phyloP scores from a whole-genome alignment of 1,140 invertebrate genomes.

The Drosophila melanogaster region DNA sequence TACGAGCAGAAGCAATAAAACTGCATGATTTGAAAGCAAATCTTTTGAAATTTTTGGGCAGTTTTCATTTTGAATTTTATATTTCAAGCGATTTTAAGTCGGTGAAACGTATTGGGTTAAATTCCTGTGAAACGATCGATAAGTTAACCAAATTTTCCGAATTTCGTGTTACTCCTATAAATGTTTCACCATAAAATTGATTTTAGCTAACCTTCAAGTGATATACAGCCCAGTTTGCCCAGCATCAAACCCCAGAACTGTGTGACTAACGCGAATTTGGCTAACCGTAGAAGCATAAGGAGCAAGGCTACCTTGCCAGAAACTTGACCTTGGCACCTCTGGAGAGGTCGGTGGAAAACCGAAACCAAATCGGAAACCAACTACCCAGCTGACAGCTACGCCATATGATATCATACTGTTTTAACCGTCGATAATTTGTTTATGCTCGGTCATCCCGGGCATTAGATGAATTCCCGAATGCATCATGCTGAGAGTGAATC shows the following conservation, averaged over 20 bases:
- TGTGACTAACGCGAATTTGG: slow-evolving; percentile 44
- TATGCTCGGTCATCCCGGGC: slow-evolving; percentile 62
- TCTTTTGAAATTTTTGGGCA: background rate
- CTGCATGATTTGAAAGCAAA: background rate
- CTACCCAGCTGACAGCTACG: slow-evolving; percentile 45
- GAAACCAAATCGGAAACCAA: slow-evolving; percentile 26
- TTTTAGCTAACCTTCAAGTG: slow-evolving; percentile 1
- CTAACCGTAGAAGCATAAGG: slow-evolving; percentile 54
- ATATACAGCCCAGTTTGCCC: slow-evolving; percentile 4
- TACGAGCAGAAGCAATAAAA: slow-evolving; percentile 6
- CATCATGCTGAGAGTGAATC: slow-evolving; percentile 12
- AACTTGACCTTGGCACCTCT: slow-evolving; percentile 66
- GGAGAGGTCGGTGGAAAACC: slow-evolving; percentile 35
- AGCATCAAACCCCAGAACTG: slow-evolving; percentile 7
- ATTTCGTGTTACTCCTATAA: background rate
- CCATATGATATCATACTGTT: slow-evolving; percentile 62
- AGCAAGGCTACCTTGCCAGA: slow-evolving; percentile 15
- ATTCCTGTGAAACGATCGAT: slow-evolving; percentile 9
- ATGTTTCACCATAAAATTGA: background rate
- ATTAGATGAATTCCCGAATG: slow-evolving; percentile 20
- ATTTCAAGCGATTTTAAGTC: background rate
- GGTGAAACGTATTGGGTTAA: background rate
- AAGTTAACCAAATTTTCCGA: background rate
- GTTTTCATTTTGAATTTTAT: background rate
- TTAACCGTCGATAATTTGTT: slow-evolving; percentile 78